A percentile compares a stretch with the other conserved stretches of the same genome.
Evolutionary conservation across 2,113 vertebrate species (phyloP).

Genomic region (Oceanites oceanicus): DNA sequence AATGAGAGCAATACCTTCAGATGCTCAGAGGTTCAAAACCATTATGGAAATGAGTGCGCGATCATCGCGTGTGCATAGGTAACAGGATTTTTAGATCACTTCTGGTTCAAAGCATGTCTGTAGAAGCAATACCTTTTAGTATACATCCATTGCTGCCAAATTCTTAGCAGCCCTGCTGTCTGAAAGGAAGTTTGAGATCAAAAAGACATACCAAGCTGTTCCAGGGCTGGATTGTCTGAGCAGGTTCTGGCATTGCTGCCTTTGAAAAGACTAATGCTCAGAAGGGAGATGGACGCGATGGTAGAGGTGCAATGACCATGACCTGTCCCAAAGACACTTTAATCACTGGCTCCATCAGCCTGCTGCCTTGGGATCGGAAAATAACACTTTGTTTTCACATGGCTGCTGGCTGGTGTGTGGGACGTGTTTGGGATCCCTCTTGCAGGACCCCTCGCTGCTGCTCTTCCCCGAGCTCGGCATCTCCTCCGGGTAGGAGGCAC

Average conservation of each 20-base stretch:
- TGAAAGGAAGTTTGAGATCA: not conserved
- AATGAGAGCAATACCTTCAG: not conserved
- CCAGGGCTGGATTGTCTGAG: not conserved
- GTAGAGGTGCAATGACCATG: not conserved
- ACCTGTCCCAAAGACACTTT: not conserved
- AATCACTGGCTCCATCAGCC: not conserved
- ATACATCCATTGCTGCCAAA: not conserved
- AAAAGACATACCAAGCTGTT: not conserved
- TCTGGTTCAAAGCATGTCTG: not conserved
- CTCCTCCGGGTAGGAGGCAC: not conserved
- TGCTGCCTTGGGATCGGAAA: not conserved
- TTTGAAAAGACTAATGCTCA: not conserved
- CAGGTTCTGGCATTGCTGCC: not conserved
- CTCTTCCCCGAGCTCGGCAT: not conserved
- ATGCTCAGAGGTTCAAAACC: not conserved
- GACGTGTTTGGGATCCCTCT: not conserved
- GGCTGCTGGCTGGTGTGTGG: not conserved
- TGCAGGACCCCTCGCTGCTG: not conserved
- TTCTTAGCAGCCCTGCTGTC: not conserved
- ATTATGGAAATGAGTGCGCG: rapidly evolving
- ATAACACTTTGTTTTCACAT: not conserved
- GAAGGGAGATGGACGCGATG: rapidly evolving
- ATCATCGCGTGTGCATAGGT: rapidly evolving
- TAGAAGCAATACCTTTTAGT: not conserved
- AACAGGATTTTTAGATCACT: not conserved